Evolutionary conservation across 2,888 invertebrate genomes (phyloP), one percentile per base, ranked within the genome.

Genomic region (Oscheius sp.): DNA sequence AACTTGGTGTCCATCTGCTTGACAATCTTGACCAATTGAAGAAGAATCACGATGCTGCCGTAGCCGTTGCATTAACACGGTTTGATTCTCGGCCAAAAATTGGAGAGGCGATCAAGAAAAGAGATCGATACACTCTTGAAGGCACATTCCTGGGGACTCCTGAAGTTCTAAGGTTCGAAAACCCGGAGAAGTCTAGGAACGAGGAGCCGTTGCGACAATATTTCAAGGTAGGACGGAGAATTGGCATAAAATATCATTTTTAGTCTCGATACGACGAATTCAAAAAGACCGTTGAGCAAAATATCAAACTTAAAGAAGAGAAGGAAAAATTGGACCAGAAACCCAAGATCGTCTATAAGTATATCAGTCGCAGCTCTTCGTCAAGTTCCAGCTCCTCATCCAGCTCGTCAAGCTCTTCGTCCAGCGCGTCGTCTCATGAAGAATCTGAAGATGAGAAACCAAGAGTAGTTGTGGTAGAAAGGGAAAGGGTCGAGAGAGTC

Each of bases 221-320:
- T 43, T 41, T 41, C 43, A n/a, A 61, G 45, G 61, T 43, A 7
- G 9, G 16, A 49, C 49, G 3, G 49, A 7, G 13, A 9, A 35
- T 35, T 35, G 9, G n/a, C n/a, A n/a, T n/a, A n/a, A n/a, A n/a
- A n/a, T n/a, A n/a, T n/a, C n/a, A 25, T 23, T 29, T 66, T 53
- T 49, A 66, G 66, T 12, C 49, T 25, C 66, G 66, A 18, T 25
- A 66, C 45, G n/a, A 6, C n/a, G 49, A 66, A 12, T 49, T 23
- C 49, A 66, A 66, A 23, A 41, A 25, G 16, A 49, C 52, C 9
- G 66, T 66, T 23, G 46, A 66, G 52, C 49, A 49, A 49, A 66
- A 66, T 21, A 49, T 49, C 18, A n/a, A 25, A 49, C 0, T 46
- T 9, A 21, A 21, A 5, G 52, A 49, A 16, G 49, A 66, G 18